These are phyloP conservation scores for Papilio dardanus DNA, from an alignment of 1,140 invertebrate species.

Conservation along the genomic window DNA sequence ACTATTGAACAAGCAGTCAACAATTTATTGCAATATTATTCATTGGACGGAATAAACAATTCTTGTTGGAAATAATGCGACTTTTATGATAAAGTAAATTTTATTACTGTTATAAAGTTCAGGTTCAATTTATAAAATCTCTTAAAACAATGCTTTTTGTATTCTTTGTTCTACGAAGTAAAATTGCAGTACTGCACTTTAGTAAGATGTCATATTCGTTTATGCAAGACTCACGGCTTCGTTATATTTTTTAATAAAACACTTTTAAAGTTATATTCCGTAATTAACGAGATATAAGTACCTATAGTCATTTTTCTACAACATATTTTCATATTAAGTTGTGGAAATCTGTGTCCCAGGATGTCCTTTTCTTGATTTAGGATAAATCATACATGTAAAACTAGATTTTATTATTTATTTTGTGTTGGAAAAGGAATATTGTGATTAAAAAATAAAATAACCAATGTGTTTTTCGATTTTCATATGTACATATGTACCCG, in stretches of 20 bases:
- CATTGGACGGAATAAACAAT: conserved; percentile 11
- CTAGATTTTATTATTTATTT: no score
- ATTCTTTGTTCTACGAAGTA: not conserved
- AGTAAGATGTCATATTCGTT: not conserved
- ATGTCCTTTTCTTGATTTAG: no score
- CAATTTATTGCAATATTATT: conserved; percentile 16
- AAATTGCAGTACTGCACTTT: not conserved
- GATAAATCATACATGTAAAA: no score
- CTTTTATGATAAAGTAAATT: conserved; percentile 1
- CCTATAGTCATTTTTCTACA: no score
- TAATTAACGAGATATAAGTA: no score
- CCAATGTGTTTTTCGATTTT: no score
- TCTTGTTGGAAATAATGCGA: not conserved
- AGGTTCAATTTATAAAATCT: not conserved
- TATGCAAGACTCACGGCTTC: not conserved
- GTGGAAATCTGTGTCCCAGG: no score
- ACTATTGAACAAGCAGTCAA: not conserved
- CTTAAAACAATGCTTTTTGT: not conserved
- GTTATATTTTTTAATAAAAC: not conserved
- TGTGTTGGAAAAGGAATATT: no score
- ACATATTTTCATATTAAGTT: no score
- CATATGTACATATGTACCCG: no score
- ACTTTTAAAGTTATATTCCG: no score
- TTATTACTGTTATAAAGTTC: not conserved
- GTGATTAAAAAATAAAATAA: no score